Evolutionary conservation across 2,797 vertebrate genomes (phyloP).

Genomic region (Manis crassicaudata): DNA sequence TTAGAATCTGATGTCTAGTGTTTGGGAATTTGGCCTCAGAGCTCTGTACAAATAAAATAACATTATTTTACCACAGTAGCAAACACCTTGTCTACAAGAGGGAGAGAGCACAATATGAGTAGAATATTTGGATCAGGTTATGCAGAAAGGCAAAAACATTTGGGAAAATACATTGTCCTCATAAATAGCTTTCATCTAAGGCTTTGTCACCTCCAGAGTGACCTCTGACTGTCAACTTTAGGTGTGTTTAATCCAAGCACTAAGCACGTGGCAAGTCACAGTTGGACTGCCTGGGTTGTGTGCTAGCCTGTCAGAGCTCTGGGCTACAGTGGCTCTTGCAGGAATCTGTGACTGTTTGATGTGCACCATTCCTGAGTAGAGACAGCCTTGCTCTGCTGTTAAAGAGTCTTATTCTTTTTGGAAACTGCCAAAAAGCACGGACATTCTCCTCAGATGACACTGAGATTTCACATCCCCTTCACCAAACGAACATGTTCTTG

Average conservation of each 20-base stretch:
- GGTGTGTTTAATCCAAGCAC: not conserved
- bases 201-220: not conserved
- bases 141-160: not conserved
- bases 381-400: not conserved
- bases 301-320: not conserved
- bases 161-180: not conserved
- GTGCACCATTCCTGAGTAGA: not conserved
- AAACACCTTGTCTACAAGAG: not conserved
- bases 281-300: not conserved
- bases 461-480: not conserved
- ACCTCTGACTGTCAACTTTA: not conserved
- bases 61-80: not conserved
- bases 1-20: not conserved
- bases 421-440: not conserved
- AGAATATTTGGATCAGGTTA: not conserved
- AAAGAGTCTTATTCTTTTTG: slow-evolving; percentile 2
- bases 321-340: not conserved
- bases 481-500: not conserved
- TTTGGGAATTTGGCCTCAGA: not conserved
- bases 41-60: not conserved
- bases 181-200: not conserved
- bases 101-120: not conserved
- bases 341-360: not conserved
- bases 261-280: not conserved
- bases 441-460: not conserved